Conservation (phyloP, 2,888 invertebrate genomes). For the Pharmacophagus antenor region DNA sequence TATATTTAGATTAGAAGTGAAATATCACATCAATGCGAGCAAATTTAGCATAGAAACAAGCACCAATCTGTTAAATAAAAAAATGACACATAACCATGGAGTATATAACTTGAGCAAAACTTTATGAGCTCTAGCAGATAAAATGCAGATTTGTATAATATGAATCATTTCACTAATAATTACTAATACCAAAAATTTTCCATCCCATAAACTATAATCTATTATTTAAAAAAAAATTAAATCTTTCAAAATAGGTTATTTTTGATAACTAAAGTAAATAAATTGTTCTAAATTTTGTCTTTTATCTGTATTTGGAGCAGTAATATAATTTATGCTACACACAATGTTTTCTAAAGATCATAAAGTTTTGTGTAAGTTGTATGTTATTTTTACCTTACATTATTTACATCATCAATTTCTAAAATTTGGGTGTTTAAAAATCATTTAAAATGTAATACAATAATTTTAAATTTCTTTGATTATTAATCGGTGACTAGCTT, state of each 20-base stretch:
- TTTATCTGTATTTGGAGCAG: too few relatives aligned
- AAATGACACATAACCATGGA: constrained; percentile 43
- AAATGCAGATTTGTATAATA: too few relatives aligned
- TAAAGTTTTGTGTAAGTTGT: neutral
- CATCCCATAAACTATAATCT: too few relatives aligned
- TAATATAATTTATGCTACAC: too few relatives aligned
- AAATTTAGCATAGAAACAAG: constrained; percentile 54
- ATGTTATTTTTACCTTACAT: constrained; percentile 45
- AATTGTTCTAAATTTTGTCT: too few relatives aligned
- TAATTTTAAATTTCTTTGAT: constrained; percentile 36
- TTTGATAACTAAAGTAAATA: too few relatives aligned
- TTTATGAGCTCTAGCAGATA: neutral
- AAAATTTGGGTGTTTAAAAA: constrained; percentile 25
- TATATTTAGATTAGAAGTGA: constrained; percentile 60
- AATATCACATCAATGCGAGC: constrained; percentile 70
- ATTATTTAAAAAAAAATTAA: too few relatives aligned
- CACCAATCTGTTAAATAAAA: constrained; percentile 68
- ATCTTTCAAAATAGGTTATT: too few relatives aligned
- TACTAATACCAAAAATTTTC: too few relatives aligned
- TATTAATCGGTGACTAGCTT: constrained; percentile 68
- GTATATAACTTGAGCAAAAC: constrained; percentile 32
- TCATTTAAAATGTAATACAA: constrained; percentile 29
- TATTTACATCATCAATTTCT: constrained; percentile 60
- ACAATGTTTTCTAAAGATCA: neutral
- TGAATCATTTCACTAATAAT: too few relatives aligned